Conservation (phyloP, 2,113 vertebrate genomes). For the Actenoides hombroni region DNA sequence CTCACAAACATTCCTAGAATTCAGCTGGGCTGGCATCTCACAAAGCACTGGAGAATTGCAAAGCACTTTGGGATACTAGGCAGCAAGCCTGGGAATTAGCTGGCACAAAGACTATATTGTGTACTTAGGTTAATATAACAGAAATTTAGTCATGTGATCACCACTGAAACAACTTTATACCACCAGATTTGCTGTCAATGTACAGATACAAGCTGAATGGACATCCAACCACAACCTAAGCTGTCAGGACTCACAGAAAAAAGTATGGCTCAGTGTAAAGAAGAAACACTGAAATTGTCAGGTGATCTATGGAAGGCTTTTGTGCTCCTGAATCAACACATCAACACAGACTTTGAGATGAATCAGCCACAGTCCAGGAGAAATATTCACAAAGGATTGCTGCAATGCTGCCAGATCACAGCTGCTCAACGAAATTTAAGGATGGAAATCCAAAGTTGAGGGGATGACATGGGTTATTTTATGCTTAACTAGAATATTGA, state of each 20-base stretch:
- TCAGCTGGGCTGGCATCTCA: neutral
- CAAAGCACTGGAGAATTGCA: neutral
- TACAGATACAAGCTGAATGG: neutral
- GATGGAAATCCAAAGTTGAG: neutral
- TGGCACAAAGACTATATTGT: neutral
- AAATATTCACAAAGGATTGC: neutral
- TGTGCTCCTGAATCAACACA: neutral
- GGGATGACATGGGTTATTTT: neutral
- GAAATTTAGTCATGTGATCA: neutral
- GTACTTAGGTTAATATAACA: neutral
- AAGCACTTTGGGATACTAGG: neutral
- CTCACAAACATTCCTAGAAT: constrained; percentile 14
- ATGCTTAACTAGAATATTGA: neutral
- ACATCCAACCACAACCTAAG: neutral
- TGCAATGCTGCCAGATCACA: neutral
- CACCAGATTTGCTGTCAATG: neutral
- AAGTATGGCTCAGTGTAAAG: neutral
- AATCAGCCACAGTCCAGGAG: neutral
- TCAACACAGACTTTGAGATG: neutral
- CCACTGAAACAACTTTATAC: neutral
- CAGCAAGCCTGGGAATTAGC: neutral
- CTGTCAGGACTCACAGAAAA: neutral
- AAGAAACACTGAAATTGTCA: neutral
- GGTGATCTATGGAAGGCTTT: neutral
- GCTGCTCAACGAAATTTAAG: neutral